phyloP scores from a whole-genome alignment of 2,888 invertebrate species.

The Frankliniella intonsa region DNA sequence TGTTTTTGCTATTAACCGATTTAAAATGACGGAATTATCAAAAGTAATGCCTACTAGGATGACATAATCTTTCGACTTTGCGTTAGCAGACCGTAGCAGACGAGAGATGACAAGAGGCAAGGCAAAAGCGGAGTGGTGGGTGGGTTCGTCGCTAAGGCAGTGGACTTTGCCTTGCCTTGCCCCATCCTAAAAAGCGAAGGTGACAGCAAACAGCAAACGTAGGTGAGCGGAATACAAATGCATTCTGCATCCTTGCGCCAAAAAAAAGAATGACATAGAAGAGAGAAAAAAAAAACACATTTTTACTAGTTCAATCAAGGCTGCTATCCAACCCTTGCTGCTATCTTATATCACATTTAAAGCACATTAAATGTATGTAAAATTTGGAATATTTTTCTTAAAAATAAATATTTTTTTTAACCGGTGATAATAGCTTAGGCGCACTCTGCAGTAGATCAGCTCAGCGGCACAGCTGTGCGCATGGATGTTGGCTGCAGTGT shows the following conservation, averaged over 20 bases:
- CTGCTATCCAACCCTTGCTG: background rate
- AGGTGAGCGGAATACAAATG: background rate
- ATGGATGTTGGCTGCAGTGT: no score
- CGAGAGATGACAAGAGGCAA: background rate
- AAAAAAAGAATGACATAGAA: background rate
- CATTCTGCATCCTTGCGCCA: background rate
- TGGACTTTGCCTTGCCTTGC: slow-evolving; percentile 2
- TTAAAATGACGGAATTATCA: background rate
- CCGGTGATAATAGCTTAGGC: no score
- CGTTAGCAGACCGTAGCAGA: background rate
- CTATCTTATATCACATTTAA: background rate
- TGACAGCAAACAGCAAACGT: background rate
- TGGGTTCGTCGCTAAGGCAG: background rate
- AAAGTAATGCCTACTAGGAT: background rate
- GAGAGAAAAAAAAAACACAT: background rate
- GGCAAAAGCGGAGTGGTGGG: background rate
- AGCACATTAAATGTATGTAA: background rate
- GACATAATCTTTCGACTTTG: background rate
- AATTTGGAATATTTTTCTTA: background rate
- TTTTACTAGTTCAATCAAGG: background rate
- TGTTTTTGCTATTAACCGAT: background rate
- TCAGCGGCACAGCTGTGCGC: no score
- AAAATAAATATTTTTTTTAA: background rate
- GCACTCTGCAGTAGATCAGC: no score
- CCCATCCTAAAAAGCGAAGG: no score